These are phyloP conservation scores for Bolborhynchus lineola DNA, from an alignment of 2,113 vertebrate species.

Conservation along the genomic window DNA sequence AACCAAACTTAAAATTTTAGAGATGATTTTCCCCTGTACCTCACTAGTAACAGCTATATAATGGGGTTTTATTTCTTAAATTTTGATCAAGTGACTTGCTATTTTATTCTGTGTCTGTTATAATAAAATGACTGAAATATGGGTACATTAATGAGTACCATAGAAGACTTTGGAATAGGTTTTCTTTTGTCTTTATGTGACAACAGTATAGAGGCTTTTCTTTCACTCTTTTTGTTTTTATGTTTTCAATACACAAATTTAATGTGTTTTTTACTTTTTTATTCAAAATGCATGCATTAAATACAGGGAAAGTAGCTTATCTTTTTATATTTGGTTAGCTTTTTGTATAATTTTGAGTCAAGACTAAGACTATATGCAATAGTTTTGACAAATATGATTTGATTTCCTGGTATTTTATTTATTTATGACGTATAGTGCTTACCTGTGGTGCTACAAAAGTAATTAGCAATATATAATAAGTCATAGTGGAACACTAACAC, in stretches of 20 bases:
- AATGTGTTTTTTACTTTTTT: not conserved
- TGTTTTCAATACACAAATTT: not conserved
- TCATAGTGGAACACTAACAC: not conserved
- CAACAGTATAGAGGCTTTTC: not conserved
- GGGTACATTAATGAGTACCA: not conserved
- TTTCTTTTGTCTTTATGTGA: not conserved
- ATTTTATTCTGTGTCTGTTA: not conserved
- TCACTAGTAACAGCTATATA: not conserved
- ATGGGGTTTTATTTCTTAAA: not conserved
- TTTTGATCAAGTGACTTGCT: not conserved
- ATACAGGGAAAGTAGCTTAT: not conserved
- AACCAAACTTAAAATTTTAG: not conserved
- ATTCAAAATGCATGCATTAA: not conserved
- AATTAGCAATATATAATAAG: not conserved
- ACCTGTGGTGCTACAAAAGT: not conserved
- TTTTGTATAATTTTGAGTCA: not conserved
- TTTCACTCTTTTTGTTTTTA: not conserved
- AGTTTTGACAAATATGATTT: not conserved
- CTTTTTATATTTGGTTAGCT: not conserved
- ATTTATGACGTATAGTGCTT: not conserved
- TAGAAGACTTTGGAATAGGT: not conserved
- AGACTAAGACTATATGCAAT: not conserved
- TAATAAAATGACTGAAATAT: not conserved
- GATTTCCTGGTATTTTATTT: not conserved
- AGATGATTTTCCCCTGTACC: not conserved